A percentile compares a stretch with the other conserved stretches of the same genome.
phyloP scores from a whole-genome alignment of 2,888 invertebrate species.

The Copidosoma aretas region DNA sequence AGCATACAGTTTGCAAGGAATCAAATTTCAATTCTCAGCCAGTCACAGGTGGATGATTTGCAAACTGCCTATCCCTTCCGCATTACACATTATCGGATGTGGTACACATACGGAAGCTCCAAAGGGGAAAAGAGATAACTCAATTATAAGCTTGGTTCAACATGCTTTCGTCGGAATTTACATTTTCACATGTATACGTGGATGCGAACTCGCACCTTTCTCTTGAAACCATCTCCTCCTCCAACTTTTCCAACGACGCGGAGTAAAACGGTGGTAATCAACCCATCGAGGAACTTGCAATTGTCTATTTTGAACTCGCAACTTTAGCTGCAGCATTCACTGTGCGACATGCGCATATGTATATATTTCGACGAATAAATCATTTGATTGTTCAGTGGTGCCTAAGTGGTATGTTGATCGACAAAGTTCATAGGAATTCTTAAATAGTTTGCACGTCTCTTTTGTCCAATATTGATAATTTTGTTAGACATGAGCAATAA shows the following conservation, averaged over 20 bases:
- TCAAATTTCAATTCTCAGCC: constrained; percentile 33
- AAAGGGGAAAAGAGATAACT: constrained; percentile 13
- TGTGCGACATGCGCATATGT: no score
- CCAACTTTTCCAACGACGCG: not conserved
- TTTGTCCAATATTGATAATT: no score
- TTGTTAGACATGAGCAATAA: no score
- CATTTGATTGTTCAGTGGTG: not conserved
- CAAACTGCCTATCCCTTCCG: constrained; percentile 6
- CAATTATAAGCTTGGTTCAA: constrained; percentile 38
- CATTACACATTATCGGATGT: not conserved
- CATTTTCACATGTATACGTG: not conserved
- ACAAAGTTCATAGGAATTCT: constrained; percentile 17
- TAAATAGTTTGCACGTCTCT: constrained; percentile 18
- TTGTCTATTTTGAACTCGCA: constrained; percentile 10
- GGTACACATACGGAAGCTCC: not conserved
- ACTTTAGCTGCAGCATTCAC: not conserved
- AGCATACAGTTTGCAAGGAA: no score
- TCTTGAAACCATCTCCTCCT: not conserved
- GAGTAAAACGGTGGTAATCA: constrained; percentile 21
- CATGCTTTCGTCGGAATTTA: constrained; percentile 35
- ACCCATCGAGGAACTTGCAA: constrained; percentile 6
- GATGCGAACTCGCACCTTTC: not conserved
- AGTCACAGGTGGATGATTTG: constrained; percentile 36
- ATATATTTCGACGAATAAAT: constrained; percentile 8
- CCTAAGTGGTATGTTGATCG: not conserved